Percentiles rank a stretch among this genome's conserved stretches.
These are phyloP conservation scores for Drosophila nr. perissopoda DNA, from an alignment of 2,888 invertebrate genomes.

Conservation along the genomic window DNA sequence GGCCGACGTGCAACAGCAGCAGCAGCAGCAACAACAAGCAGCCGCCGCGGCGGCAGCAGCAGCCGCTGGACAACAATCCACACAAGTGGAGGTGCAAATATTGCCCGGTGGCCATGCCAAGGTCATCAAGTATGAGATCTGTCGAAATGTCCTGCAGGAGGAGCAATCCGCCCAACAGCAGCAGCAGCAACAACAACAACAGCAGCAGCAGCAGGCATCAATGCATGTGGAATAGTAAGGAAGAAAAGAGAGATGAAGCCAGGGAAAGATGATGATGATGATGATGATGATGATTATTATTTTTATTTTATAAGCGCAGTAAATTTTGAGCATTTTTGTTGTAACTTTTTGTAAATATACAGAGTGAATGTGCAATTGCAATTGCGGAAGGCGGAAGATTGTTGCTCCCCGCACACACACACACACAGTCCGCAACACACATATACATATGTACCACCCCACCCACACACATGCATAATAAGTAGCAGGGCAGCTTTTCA, in stretches of 20 bases:
- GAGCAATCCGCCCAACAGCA: constrained; percentile 75
- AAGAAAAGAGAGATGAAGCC: not conserved
- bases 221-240: constrained; percentile 61
- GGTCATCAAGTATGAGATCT: constrained; percentile 78
- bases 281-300: constrained; percentile 1
- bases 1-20: constrained; percentile 75
- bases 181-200: constrained; percentile 68
- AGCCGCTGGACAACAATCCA: constrained; percentile 65
- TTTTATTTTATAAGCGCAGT: constrained; percentile 7
- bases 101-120: constrained; percentile 74
- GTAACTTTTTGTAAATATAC: constrained; percentile 51
- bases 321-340: constrained; percentile 48
- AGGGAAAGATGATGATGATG: not conserved
- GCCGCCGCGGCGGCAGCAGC: constrained; percentile 74
- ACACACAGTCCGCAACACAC: constrained; percentile 21
- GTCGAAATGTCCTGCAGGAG: constrained; percentile 76
- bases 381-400: constrained; percentile 38
- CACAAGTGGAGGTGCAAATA: constrained; percentile 83
- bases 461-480: constrained; percentile 35
- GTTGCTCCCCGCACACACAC: constrained; percentile 27
- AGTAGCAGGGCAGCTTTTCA: constrained; percentile 46
- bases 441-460: constrained; percentile 55
- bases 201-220: constrained; percentile 60
- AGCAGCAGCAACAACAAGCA: constrained; percentile 82
- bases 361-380: constrained; percentile 57